Percentiles rank a stretch among this genome's conserved stretches.
These are phyloP conservation scores for Teleogryllus oceanicus DNA, from an alignment of 2,888 invertebrate species.

Conservation along the genomic window DNA sequence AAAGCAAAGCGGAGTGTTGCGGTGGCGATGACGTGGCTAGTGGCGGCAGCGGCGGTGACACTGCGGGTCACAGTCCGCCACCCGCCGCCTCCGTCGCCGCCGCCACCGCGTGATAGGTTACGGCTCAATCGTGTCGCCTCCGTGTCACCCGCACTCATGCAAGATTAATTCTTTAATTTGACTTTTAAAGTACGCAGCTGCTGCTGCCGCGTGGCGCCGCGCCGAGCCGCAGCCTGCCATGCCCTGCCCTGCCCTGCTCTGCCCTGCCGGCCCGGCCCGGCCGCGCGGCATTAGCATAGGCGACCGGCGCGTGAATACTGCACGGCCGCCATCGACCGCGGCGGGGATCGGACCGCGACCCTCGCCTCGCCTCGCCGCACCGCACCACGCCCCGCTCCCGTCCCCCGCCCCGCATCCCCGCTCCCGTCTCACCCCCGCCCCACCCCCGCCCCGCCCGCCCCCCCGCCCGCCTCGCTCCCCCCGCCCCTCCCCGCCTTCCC, in stretches of 20 bases:
- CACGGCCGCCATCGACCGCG: conserved; percentile 1
- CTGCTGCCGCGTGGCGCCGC: background rate
- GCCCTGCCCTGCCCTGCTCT: too few species aligned
- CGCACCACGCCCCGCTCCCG: background rate
- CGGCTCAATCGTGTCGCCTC: background rate
- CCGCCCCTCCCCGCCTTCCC: too few species aligned
- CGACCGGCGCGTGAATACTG: background rate
- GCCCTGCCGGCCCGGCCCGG: too few species aligned
- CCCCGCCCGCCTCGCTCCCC: too few species aligned
- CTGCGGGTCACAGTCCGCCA: too few species aligned
- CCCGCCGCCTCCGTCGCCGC: too few species aligned
- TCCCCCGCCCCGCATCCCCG: background rate
- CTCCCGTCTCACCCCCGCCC: too few species aligned
- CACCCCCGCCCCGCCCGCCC: too few species aligned
- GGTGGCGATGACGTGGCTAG: too few species aligned
- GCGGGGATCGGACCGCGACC: background rate
- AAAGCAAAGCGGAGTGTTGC: too few species aligned
- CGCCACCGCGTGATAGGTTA: background rate
- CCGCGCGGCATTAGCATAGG: background rate
- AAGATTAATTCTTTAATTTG: conserved; percentile 10
- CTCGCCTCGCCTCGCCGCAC: background rate
- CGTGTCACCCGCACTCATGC: conserved; percentile 7
- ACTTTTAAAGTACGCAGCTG: background rate
- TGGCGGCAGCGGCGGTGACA: too few species aligned
- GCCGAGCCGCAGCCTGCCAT: background rate